phyloP scores from a whole-genome alignment of 2,797 vertebrate species.

The Coluber constrictor region DNA sequence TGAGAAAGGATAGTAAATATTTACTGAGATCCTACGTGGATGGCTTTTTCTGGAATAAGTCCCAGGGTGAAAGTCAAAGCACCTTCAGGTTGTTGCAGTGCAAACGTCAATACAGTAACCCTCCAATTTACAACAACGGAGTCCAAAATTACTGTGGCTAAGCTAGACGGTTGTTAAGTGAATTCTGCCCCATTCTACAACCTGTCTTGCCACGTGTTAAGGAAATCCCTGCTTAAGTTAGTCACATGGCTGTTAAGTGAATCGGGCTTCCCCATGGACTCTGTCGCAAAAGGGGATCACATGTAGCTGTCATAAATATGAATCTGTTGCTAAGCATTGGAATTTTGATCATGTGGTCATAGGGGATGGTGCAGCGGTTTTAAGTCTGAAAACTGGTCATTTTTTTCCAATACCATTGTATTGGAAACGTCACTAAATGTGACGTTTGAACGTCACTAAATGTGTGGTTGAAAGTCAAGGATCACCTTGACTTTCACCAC shows the following conservation, averaged over 20 bases:
- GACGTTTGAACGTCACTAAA: background rate
- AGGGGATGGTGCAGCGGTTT: background rate
- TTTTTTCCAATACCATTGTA: background rate
- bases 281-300: no score
- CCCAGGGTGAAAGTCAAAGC: background rate
- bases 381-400: background rate
- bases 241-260: no score
- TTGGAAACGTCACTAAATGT: background rate
- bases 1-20: background rate
- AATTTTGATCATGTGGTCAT: background rate
- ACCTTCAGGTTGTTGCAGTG: background rate
- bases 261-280: no score
- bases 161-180: background rate
- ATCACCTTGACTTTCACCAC: no score
- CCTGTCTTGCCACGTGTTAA: background rate
- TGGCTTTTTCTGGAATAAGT: background rate
- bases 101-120: background rate
- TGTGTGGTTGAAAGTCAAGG: background rate
- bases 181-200: background rate
- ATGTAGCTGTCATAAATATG: no score
- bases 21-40: background rate
- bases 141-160: background rate
- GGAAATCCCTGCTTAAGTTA: no score
- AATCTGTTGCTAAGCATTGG: no score
- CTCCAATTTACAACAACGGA: background rate